Base-by-base conservation (phyloP, 2,888 invertebrate genomes). In the Tiliacea aurago region DNA sequence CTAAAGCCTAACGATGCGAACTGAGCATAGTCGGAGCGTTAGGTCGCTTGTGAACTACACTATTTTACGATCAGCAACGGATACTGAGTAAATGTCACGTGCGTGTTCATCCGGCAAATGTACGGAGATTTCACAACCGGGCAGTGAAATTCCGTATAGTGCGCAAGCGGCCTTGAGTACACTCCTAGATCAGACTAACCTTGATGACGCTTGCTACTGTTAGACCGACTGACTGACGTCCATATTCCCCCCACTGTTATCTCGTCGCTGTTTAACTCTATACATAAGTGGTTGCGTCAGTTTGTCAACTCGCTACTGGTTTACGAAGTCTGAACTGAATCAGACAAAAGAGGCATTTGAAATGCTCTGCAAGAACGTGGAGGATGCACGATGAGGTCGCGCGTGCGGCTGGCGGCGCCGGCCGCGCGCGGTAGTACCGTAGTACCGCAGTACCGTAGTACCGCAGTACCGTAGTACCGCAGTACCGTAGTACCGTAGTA, bases 401-500 rank as follows among this genome's bases (percentile, higher is more conserved):
- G 73, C 62, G 49, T 43, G 80, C 59, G 80, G 78, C 67, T 47
- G 77, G 66, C 13, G 45, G 43, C 13, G 71, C 51, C 43, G 71
- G 51, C 62, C 79, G 78, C 59, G 58, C 69, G 45, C 23, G 61
- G 78, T 85, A n/a, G n/a, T n/a, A n/a, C n/a, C n/a, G n/a, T n/a
- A n/a, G n/a, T n/a, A n/a, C n/a, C n/a, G n/a, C n/a, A n/a, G n/a
- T n/a, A n/a, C n/a, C n/a, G n/a, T n/a, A n/a, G n/a, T n/a, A n/a
- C n/a, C n/a, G n/a, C n/a, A n/a, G n/a, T n/a, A n/a, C n/a, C n/a
- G n/a, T n/a, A n/a, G n/a, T n/a, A n/a, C n/a, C n/a, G n/a, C n/a
- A n/a, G n/a, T n/a, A n/a, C n/a, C n/a, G n/a, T n/a, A n/a, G n/a
- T n/a, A n/a, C n/a, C n/a, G n/a, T n/a, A n/a, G n/a, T n/a, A n/a